Base-by-base conservation (phyloP, 30 jellyfish, hydroid and myxozoan genomes). In the Nemopilema nomurai region DNA sequence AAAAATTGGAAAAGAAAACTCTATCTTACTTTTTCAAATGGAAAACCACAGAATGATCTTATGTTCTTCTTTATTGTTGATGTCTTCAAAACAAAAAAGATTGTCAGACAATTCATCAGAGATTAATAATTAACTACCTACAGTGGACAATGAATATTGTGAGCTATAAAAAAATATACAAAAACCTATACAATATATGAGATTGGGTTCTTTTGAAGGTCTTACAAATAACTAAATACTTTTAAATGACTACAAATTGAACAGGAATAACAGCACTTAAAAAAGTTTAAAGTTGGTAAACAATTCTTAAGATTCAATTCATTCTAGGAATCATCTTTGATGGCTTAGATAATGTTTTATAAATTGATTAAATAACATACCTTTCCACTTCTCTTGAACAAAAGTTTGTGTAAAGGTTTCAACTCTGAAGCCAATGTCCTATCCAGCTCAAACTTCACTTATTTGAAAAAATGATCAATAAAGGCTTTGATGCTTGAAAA, bases 41-140 rank as follows among this genome's bases (percentile, higher is more conserved):
- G 97, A 68, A 71, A 90, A 6, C 97, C 97, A 90, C 97, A 90
- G 49, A 90, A 90, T 9, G 81, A 53, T 16, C 96, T 63, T 19
- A 90, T 84, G 76, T 84, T 80, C 68, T 78, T 90, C 70, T 90
- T 90, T 33, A 90, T 68, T 28, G 57, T 79, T 21, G 74, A 20
- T 16, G 75, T 66, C 97, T 90, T 18, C 79, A 84, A 28, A 28
- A 32, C 0, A n/a, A 18, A 68, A 81, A 28, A 62, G 67, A 17
- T n/a, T n/a, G n/a, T n/a, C n/a, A n/a, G n/a, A n/a, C n/a, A n/a
- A n/a, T n/a, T n/a, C n/a, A n/a, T n/a, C n/a, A n/a, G n/a, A n/a
- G n/a, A n/a, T n/a, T n/a, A n/a, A n/a, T n/a, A n/a, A n/a, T n/a
- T n/a, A n/a, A n/a, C n/a, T n/a, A n/a, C n/a, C n/a, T n/a, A n/a